Conservation (phyloP, 1,140 invertebrate genomes). For the Drosophila teissieri region DNA sequence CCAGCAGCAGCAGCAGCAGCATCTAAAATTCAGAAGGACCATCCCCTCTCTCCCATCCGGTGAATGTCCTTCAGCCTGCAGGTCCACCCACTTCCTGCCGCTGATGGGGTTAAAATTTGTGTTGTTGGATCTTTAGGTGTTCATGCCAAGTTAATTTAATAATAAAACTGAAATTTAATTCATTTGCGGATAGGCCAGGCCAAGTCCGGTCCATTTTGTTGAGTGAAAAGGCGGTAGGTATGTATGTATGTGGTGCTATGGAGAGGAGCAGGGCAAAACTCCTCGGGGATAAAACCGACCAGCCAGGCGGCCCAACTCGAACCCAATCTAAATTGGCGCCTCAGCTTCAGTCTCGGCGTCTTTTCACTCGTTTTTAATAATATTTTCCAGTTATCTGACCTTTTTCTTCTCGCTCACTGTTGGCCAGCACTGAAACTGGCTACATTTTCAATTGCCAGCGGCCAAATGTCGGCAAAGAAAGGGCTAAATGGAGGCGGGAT, state of each 20-base stretch:
- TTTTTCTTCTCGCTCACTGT: constrained; percentile 66
- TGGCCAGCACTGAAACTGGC: constrained; percentile 47
- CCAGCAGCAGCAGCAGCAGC: constrained; percentile 5
- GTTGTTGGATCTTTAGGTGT: constrained; percentile 82
- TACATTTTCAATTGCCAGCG: constrained; percentile 45
- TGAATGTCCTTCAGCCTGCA: constrained; percentile 19
- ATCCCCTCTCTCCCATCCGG: constrained; percentile 21
- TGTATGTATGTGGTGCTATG: too few relatives aligned
- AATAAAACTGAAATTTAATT: constrained; percentile 84
- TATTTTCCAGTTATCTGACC: constrained; percentile 83
- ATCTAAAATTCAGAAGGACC: constrained; percentile 25
- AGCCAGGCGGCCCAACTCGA: constrained; percentile 2
- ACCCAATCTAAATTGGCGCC: constrained; percentile 13
- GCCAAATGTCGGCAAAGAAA: constrained; percentile 38
- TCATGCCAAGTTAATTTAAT: constrained; percentile 84
- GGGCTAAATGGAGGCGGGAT: constrained; percentile 9
- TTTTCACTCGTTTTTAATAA: constrained; percentile 77
- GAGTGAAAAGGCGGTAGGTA: background rate
- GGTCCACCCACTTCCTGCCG: constrained; percentile 6
- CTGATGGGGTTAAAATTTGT: constrained; percentile 68
- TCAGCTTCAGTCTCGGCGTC: constrained; percentile 42
- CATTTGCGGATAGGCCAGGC: constrained; percentile 79
- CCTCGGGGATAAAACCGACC: constrained; percentile 59
- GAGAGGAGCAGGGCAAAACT: constrained; percentile 35
- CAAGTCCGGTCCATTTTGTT: constrained; percentile 26